Evolutionary conservation across 2,113 vertebrate species (phyloP).

Genomic region (Martes martes): DNA sequence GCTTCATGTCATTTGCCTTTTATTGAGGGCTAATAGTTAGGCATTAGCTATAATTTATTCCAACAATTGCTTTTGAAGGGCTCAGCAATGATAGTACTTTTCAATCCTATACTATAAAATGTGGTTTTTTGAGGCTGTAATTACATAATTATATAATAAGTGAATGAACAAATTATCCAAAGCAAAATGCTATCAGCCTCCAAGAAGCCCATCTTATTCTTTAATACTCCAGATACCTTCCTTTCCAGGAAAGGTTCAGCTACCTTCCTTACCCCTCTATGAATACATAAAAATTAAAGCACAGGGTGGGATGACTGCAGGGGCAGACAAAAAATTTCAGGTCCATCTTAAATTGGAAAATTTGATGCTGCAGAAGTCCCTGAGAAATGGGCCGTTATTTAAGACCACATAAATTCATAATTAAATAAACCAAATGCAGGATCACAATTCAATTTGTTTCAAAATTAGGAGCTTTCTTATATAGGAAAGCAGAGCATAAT

Average conservation of each 20-base stretch:
- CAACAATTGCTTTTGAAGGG: slow-evolving; percentile 60
- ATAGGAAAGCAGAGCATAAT: not conserved
- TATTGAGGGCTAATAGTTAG: slow-evolving; percentile 55
- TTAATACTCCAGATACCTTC: not conserved
- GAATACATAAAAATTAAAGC: not conserved
- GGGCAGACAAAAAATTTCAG: not conserved
- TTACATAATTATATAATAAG: slow-evolving; percentile 61
- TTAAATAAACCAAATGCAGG: slow-evolving; percentile 23
- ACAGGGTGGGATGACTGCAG: not conserved
- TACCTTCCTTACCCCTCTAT: not conserved
- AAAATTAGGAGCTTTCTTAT: slow-evolving; percentile 15
- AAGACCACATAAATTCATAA: slow-evolving; percentile 27
- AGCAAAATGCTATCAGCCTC: slow-evolving; percentile 30
- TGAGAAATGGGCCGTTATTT: slow-evolving; percentile 28
- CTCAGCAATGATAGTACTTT: slow-evolving; percentile 51
- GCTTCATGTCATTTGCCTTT: slow-evolving; percentile 51
- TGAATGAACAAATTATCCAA: slow-evolving; percentile 45
- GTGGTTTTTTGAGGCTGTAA: slow-evolving; percentile 34
- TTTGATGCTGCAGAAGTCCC: not conserved
- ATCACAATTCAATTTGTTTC: slow-evolving; percentile 27
- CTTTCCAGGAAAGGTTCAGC: not conserved
- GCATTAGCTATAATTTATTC: slow-evolving; percentile 69
- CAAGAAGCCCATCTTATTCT: not conserved
- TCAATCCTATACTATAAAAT: slow-evolving; percentile 48
- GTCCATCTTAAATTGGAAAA: not conserved